Evolutionary conservation across 2,797 vertebrate species (phyloP).

Genomic region (Cichlasoma orientale): DNA sequence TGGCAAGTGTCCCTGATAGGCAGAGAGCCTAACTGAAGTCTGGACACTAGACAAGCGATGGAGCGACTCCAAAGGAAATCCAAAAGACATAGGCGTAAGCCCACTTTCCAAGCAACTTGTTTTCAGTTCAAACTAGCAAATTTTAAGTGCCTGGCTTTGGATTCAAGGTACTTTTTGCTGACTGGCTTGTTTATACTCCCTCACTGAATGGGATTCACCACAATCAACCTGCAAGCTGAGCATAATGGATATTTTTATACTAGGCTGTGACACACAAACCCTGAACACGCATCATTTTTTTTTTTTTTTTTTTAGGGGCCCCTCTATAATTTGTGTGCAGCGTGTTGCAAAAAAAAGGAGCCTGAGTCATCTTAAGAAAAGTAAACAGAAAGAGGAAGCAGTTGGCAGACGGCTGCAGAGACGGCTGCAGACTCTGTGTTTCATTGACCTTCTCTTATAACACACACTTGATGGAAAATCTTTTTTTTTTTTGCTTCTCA

Average conservation of each 20-base stretch:
- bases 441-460: neutral
- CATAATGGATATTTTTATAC: constrained; percentile 30
- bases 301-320: neutral
- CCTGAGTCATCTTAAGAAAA: constrained; percentile 50
- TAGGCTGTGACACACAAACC: neutral
- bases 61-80: constrained; percentile 2
- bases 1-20: constrained; percentile 22
- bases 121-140: neutral
- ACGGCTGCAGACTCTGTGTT: neutral
- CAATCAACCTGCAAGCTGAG: constrained; percentile 15
- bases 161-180: neutral
- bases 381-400: constrained; percentile 38
- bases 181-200: neutral
- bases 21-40: constrained; percentile 6
- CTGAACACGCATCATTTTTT: constrained; percentile 4
- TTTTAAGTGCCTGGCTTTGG: neutral
- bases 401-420: constrained; percentile 12
- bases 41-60: neutral
- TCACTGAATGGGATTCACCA: constrained; percentile 2
- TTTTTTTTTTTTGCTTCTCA: neutral
- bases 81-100: neutral
- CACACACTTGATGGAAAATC: neutral
- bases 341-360: constrained; percentile 1
- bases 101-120: neutral
- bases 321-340: constrained; percentile 1